Base-by-base conservation (phyloP, 2,113 vertebrate genomes). In the Myiozetetes cayanensis region DNA sequence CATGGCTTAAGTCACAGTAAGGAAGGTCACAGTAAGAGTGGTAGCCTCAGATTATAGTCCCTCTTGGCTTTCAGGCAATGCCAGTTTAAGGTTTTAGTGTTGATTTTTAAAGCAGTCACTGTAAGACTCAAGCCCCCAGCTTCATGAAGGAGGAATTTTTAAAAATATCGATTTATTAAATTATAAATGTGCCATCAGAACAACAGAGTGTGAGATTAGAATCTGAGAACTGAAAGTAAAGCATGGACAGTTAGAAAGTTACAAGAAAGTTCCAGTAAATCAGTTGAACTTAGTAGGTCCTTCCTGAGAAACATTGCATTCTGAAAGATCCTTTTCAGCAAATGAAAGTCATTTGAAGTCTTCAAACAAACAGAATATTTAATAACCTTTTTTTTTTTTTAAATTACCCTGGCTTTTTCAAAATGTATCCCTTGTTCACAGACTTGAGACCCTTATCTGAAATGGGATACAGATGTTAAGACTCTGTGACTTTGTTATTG, bases 251-350 rank as follows among this genome's bases (percentile, higher is more conserved):
- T 11, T 37, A 17, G 33, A 80, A 90, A 44, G 22, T 23, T 66
- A 12, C 55, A 85, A 78, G 76, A 79, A 89, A 66, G 10, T 75
- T 73, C 28, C 53, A 93, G 52, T 56, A 78, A 39, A 53, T 27
- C 0, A 0, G 6, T 14, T 81, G 47, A 72, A 72, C 1, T 0
- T 27, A 62, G 21, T 25, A 53, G n/a, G 20, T 78, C 13, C 20
- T 65, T 61, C 73, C 53, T 90, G 37, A 50, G 46, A 85, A 91
- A 67, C 3, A 0, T 18, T 53, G 27, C 27, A 25, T 46, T 58
- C n/a, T 62, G 71, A 91, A 76, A 90, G 59, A 43, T 56, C 25
- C n/a, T 87, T 93, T 77, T 70, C 25, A 19, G 27, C 10, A 58
- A 68, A 82, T 15, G 25, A 87, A 89, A 16, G 31, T 24, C 47